phyloP scores from a whole-genome alignment of 2,113 vertebrate genomes.

The Riparia riparia region DNA sequence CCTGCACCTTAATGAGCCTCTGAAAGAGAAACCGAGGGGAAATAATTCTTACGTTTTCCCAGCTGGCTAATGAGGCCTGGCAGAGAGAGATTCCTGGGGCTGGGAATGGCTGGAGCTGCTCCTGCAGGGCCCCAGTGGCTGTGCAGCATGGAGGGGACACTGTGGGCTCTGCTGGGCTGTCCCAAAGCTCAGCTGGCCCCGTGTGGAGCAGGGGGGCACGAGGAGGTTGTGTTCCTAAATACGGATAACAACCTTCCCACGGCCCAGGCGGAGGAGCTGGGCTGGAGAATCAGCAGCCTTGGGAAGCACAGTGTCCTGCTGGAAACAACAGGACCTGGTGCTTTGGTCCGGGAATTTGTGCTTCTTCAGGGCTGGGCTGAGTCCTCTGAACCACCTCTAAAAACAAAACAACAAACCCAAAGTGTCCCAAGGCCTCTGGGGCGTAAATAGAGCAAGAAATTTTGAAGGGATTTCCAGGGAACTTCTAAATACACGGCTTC shows the following conservation, averaged over 20 bases:
- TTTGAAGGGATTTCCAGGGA: background rate
- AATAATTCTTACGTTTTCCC: background rate
- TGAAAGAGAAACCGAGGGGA: background rate
- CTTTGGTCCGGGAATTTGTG: background rate
- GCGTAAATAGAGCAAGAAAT: background rate
- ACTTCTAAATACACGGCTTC: background rate
- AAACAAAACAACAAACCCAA: background rate
- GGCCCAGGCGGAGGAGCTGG: background rate
- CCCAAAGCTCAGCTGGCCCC: background rate
- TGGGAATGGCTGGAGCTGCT: background rate
- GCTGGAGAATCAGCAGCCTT: background rate
- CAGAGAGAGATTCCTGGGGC: background rate
- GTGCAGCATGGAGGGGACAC: background rate
- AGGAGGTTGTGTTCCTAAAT: background rate
- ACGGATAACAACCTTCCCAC: accelerated
- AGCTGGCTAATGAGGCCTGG: background rate
- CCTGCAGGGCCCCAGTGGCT: accelerated
- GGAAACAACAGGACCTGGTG: background rate
- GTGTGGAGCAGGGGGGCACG: accelerated
- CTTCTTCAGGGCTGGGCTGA: background rate
- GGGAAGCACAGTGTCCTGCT: background rate
- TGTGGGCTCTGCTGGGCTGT: accelerated
- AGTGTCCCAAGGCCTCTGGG: background rate
- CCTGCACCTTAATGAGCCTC: background rate
- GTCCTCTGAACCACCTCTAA: background rate